Base-by-base conservation (phyloP, 2,797 vertebrate genomes). In the Percopsis omiscomaycus region DNA sequence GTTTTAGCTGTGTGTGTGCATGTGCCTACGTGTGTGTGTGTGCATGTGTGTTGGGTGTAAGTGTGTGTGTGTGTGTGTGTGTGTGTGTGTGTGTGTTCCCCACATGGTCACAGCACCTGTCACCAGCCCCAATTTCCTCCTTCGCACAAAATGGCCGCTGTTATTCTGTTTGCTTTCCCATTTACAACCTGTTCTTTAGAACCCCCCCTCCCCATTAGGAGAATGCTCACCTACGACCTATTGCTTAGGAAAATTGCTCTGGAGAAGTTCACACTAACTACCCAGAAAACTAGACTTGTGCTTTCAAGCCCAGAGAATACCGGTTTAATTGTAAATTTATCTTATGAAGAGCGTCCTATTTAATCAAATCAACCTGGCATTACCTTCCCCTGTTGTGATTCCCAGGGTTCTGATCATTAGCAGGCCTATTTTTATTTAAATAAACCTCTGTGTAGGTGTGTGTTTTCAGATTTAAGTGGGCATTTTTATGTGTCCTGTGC, bases 31-130 rank as follows among this genome's bases (percentile, higher is more conserved):
- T 45, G 55, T 58, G n/a, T 22, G 14, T 56, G 54, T 32, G 32
- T 42, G 55, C n/a, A 15, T 44, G 12, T 58, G 44, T 27, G 57
- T n/a, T 22, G 22, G 22, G 22, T 22, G 22, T 22, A 22, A 22
- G 22, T 22, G 55, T 32, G 42, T 44, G 12, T 58, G 44, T 27
- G 57, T n/a, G 32, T 59, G 56, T 47, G 10, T 47, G 54, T 56
- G 30, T 56, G 30, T 56, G 55, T 57, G 55, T 16, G 54, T 32
- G 12, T 55, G 54, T 32, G 28, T 32, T 48, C 47, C 13, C 47
- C 47, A 48, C 47, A 48, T 48, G 13, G 47, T 13, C 47, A 15
- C 2, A 48, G n/a, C 47, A n/a, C 47, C 47, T 48, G 47, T 48
- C 47, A 48, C 12, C 13, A 48, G 10, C 12, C 47, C 47, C 47